Evolutionary conservation across 1,140 invertebrate genomes (phyloP), one percentile per base, ranked within the genome.

Genomic region (Adelges cooleyi): DNA sequence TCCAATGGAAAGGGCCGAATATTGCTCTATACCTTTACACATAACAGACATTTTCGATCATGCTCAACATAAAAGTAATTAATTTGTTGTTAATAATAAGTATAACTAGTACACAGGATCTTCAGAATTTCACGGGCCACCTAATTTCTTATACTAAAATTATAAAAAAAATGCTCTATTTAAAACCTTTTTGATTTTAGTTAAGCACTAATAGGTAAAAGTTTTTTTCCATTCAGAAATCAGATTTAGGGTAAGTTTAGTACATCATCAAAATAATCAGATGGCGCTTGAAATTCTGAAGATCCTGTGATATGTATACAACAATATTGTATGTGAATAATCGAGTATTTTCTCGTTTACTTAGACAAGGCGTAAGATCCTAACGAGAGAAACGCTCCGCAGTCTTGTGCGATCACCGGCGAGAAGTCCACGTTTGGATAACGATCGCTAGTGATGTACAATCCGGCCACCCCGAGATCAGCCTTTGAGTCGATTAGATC

Each of bases 1-100:
- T 80, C 80, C 84, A 85, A 67, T 86, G 81, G 68, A 89, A 89
- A 0, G 86, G 86, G 11, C 86, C 86, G 74, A 89, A 80, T 42
- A 89, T 86, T n/a, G 86, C 86, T 40, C 85, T 81, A 73, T 87
- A 87, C 70, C 84, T 85, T n/a, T n/a, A n/a, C n/a, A n/a, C n/a
- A n/a, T n/a, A n/a, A n/a, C n/a, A n/a, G n/a, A n/a, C n/a, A n/a
- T n/a, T n/a, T n/a, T n/a, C n/a, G n/a, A n/a, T n/a, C n/a, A n/a
- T n/a, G n/a, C n/a, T n/a, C n/a, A n/a, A n/a, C n/a, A n/a, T n/a
- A n/a, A n/a, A n/a, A n/a, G n/a, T n/a, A n/a, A n/a, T n/a, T n/a
- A n/a, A n/a, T n/a, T n/a, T n/a, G n/a, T n/a, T n/a, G n/a, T n/a
- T n/a, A n/a, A n/a, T n/a, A n/a, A n/a, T n/a, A n/a, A n/a, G n/a